Evolutionary conservation across 2,888 invertebrate species (phyloP), one percentile per base, ranked within the genome.

Genomic region (Cylloceria caligata): DNA sequence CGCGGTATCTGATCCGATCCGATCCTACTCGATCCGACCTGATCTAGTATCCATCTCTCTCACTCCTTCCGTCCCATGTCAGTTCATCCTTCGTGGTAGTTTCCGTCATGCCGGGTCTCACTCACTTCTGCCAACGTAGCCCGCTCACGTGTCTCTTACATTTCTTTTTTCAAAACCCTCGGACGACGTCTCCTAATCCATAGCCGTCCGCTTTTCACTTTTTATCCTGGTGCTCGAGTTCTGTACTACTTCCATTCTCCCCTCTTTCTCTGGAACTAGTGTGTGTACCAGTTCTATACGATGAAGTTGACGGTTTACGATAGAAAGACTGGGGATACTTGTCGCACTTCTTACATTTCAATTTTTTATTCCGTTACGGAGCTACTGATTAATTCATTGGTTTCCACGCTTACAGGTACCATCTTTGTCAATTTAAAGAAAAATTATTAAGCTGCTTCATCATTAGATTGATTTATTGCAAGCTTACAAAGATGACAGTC

Each of bases 1-100:
- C 21, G 72, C 71, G 75, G 52, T 79, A 90, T 89, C 88, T 86
- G 87, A 85, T 86, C 86, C 78, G 83, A 84, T 85, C 84, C 84
- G 77, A 84, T 83, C 34, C 64, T 57, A 74, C 65, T 69, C 83
- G 84, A 90, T 89, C 87, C 86, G 87, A 88, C 86, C 86, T 80
- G 87, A 88, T 90, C 88, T 86, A 84, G 88, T 89, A 73, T 81
- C 75, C 81, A 80, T 81, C 79, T 69, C 65, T 49, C 39, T 71
- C 60, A 34, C 77, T 52, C 73, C 81, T 81, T 83, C 82, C 72
- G 73, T 81, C 81, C 39, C 68, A 39, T 73, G 80, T 73, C 81
- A 71, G 78, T 81, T 78, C 78, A 81, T 81, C 74, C 74, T 65
- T 67, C 67, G 77, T 16, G 21, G 71, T 49, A 52, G 52, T 79